These are phyloP conservation scores for Alectura lathami DNA, from an alignment of 2,113 vertebrate genomes.

Conservation along the genomic window DNA sequence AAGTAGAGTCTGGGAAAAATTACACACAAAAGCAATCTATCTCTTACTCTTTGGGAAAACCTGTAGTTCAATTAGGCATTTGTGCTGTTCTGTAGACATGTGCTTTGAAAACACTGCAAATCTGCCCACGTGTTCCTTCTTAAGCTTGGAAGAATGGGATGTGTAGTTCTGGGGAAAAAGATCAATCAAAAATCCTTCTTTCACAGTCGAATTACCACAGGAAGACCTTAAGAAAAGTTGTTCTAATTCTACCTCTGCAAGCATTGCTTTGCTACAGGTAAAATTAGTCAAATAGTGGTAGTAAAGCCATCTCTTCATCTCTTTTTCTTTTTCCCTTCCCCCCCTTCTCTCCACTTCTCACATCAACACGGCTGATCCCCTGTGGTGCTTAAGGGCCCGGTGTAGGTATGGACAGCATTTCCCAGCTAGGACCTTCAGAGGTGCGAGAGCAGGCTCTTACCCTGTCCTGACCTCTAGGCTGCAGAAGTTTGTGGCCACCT, in stretches of 20 bases:
- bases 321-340: neutral
- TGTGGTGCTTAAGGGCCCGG: neutral
- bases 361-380: neutral
- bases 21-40: neutral
- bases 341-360: neutral
- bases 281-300: neutral
- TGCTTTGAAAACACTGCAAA: fast-evolving
- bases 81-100: neutral
- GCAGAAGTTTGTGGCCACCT: neutral
- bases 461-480: neutral
- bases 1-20: neutral
- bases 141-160: neutral
- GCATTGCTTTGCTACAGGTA: neutral
- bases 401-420: neutral
- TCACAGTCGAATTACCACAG: neutral
- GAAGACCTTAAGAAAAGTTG: neutral
- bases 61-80: neutral
- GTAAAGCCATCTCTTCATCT: neutral
- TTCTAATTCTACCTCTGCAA: neutral
- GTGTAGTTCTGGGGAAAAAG: neutral
- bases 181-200: neutral
- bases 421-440: neutral
- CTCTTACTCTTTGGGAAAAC: neutral
- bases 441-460: neutral
- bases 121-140: neutral